Evolutionary conservation across 2,113 vertebrate genomes (phyloP).

Genomic region (Naja naja): DNA sequence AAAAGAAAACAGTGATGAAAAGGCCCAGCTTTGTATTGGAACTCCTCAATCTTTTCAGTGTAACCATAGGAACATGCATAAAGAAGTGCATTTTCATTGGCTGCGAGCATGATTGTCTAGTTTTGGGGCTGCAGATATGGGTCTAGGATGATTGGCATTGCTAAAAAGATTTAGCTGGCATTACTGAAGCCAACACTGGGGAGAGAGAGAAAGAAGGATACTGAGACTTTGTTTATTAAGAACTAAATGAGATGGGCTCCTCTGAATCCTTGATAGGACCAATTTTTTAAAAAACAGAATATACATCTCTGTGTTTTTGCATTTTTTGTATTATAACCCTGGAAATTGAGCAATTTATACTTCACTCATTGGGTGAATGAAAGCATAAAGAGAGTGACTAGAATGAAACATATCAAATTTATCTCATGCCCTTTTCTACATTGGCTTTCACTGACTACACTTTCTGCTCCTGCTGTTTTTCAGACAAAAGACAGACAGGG

Average conservation of each 20-base stretch:
- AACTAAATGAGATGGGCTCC: neutral
- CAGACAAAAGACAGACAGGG: neutral
- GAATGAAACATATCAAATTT: neutral
- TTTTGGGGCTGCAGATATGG: neutral
- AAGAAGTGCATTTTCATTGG: slow-evolving; percentile 30
- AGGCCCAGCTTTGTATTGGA: slow-evolving; percentile 16
- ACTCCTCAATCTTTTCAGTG: slow-evolving; percentile 55
- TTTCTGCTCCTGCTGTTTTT: neutral
- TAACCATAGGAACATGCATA: slow-evolving; percentile 39
- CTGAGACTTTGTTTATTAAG: neutral
- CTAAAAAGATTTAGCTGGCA: neutral
- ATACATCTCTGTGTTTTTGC: neutral
- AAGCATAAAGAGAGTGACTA: neutral
- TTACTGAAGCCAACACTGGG: neutral
- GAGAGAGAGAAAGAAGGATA: accelerated
- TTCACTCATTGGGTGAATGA: neutral
- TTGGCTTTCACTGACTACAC: neutral
- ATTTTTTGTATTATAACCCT: neutral
- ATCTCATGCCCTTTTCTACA: neutral
- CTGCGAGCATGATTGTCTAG: slow-evolving; percentile 3
- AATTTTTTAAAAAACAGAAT: neutral
- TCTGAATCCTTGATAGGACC: neutral
- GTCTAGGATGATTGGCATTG: neutral
- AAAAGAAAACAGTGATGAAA: slow-evolving; percentile 31
- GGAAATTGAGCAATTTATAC: neutral